Evolutionary conservation across 2,797 vertebrate species (phyloP), one percentile per base, ranked within the genome.

Genomic region (Eupleurogrammus muticus): DNA sequence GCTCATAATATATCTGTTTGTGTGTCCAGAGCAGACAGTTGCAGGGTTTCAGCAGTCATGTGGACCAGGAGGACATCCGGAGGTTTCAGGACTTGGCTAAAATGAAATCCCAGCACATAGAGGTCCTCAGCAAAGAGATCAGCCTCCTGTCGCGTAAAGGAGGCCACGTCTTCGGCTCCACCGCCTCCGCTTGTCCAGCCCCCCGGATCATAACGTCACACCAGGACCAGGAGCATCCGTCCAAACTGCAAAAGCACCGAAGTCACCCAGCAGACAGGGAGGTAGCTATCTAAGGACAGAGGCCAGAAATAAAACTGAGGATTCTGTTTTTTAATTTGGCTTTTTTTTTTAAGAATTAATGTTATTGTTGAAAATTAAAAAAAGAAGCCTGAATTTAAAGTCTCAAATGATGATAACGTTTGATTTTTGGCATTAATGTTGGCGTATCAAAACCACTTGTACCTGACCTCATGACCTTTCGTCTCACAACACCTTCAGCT

Each of bases 71-170:
- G 53, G 94, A 93, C 19, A 90, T 72, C 52, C 65, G 51, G 54
- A 89, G 74, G 62, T 79, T 97, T 24, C 80, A 91, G 23, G 65
- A 88, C 16, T 19, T 84, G 79, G 87, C 96, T 19, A 84, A 86
- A 54, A 56, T 14, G 1, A 87, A 93, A 50, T 78, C 79, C 1
- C 44, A 75, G 57, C 84, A 93, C 47, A 84, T 89, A 1, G 62
- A 89, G 13, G 69, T 69, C 13, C 82, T 97, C 42, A 92, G 69
- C 46, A 81, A 86, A 62, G 95, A 96, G 84, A 96, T 97, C 52
- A 3, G 1, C 13, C 5, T 90, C 9, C 75, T 96, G 63, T 91
- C 89, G 21, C 90, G 66, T 63, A 95, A 94, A 86, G 94, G 92
- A 2, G 93, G 89, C 0, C 77, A 82, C 1, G 70, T 94, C 24